Conservation (phyloP, 2,888 invertebrate species). For the Lasiommata megera region DNA sequence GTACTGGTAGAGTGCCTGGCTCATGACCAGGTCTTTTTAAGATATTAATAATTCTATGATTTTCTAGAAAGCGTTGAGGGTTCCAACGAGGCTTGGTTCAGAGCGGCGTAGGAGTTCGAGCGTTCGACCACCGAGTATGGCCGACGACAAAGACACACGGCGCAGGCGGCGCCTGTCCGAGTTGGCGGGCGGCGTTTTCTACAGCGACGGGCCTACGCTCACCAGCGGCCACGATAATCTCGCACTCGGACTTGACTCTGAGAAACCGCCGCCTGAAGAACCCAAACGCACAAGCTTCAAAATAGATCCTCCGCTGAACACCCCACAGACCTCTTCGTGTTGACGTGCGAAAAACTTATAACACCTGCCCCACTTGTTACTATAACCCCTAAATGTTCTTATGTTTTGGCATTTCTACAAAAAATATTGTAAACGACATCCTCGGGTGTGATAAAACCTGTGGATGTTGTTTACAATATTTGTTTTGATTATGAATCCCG, state of each 20-base stretch:
- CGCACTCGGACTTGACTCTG: constrained; percentile 61
- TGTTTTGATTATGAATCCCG: too few species aligned
- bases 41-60: background rate
- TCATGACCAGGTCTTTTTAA: too few species aligned
- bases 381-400: too few species aligned
- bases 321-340: constrained; percentile 45
- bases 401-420: too few species aligned
- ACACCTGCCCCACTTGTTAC: too few species aligned
- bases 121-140: constrained; percentile 63
- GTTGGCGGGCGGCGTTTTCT: constrained; percentile 74
- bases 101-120: constrained; percentile 71
- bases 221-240: constrained; percentile 61
- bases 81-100: constrained; percentile 61
- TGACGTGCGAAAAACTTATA: too few species aligned
- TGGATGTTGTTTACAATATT: too few species aligned
- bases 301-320: constrained; percentile 43
- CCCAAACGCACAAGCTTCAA: constrained; percentile 46
- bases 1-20: too few species aligned
- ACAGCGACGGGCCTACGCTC: constrained; percentile 60
- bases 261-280: constrained; percentile 57
- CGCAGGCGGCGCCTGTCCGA: constrained; percentile 71
- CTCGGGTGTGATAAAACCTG: too few species aligned
- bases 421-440: too few species aligned
- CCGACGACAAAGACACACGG: constrained; percentile 70
- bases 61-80: constrained; percentile 55